phyloP scores from a whole-genome alignment of 2,888 invertebrate genomes.

The Teleogryllus oceanicus region DNA sequence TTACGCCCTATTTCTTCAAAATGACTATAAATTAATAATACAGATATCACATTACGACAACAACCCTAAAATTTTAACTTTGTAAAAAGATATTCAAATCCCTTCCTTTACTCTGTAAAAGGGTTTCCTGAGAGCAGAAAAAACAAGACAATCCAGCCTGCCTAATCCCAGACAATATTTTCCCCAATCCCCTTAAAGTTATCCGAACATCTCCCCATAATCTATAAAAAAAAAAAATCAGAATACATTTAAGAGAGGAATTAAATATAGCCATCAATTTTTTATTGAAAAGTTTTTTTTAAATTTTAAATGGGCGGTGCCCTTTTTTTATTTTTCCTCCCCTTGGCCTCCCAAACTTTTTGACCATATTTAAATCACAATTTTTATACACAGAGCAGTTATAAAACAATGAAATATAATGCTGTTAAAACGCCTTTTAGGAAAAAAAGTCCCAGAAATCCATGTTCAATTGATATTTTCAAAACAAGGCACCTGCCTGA shows the following conservation, averaged over 20 bases:
- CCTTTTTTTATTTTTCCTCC: conserved; percentile 44
- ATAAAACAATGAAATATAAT: conserved; percentile 53
- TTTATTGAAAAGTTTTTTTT: neutral
- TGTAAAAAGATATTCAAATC: conserved; percentile 49
- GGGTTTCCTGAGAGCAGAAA: conserved; percentile 62
- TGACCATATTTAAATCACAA: conserved; percentile 58
- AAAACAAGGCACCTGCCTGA: too few species aligned
- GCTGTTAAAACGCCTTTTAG: conserved; percentile 30
- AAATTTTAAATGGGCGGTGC: neutral
- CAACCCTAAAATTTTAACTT: neutral
- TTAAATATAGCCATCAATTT: neutral
- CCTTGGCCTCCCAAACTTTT: conserved; percentile 60
- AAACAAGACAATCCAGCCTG: conserved; percentile 59
- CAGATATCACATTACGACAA: too few species aligned
- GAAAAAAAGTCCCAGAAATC: conserved; percentile 26
- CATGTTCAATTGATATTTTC: too few species aligned
- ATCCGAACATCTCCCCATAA: conserved; percentile 73
- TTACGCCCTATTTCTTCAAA: conserved; percentile 42
- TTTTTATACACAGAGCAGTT: conserved; percentile 54
- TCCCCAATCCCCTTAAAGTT: conserved; percentile 82
- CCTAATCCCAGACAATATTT: conserved; percentile 60
- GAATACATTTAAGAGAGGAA: neutral
- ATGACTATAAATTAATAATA: too few species aligned
- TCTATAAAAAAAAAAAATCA: conserved; percentile 45
- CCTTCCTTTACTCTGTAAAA: conserved; percentile 64